phyloP scores from a whole-genome alignment of 2,888 invertebrate species.

The Zele albiditarsus region DNA sequence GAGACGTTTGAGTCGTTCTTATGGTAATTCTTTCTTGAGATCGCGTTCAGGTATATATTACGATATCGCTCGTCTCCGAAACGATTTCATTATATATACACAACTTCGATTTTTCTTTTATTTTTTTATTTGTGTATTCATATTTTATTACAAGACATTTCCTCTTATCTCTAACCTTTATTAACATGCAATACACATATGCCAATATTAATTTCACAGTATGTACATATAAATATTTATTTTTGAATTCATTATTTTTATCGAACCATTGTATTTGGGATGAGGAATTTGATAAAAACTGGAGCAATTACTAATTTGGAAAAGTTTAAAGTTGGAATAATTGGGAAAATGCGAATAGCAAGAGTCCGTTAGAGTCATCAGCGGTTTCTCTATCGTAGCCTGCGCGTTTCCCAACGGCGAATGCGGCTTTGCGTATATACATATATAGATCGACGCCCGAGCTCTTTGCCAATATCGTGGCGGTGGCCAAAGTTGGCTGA shows the following conservation, averaged over 20 bases:
- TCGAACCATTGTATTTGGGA: neutral
- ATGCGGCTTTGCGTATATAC: neutral
- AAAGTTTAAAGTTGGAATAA: slow-evolving; percentile 39
- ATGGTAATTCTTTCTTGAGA: slow-evolving; percentile 40
- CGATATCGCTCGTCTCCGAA: slow-evolving; percentile 26
- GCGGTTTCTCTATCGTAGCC: neutral
- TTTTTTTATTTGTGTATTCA: neutral
- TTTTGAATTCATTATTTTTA: neutral
- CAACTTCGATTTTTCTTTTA: slow-evolving; percentile 10
- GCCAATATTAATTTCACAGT: neutral
- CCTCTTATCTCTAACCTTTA: neutral
- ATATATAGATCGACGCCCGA: slow-evolving; percentile 16
- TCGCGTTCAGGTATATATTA: slow-evolving; percentile 36
- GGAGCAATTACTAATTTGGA: slow-evolving; percentile 30
- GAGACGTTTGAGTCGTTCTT: slow-evolving; percentile 44
- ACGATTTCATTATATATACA: slow-evolving; percentile 38
- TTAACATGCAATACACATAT: neutral
- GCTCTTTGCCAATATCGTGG: slow-evolving; percentile 43
- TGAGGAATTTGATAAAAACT: neutral
- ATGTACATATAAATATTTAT: neutral
- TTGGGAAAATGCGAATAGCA: slow-evolving; percentile 29
- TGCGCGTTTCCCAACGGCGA: neutral
- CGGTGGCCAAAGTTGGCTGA: slow-evolving; percentile 42
- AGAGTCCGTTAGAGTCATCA: neutral
- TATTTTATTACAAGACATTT: slow-evolving; percentile 2